Conservation (phyloP, 2,797 vertebrate species). For the Carcharodon carcharias region DNA sequence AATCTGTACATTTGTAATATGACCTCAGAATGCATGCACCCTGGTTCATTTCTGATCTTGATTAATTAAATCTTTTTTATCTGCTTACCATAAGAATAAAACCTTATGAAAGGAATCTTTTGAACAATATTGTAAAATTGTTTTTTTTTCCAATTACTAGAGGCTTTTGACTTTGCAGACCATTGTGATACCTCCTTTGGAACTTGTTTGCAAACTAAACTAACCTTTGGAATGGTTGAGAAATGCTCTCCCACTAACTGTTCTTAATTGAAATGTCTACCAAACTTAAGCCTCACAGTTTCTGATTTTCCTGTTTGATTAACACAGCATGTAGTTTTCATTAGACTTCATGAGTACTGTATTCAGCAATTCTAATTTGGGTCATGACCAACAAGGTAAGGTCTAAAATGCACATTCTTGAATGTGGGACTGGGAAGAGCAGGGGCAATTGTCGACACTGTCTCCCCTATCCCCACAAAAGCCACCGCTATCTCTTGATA, state of each 20-base stretch:
- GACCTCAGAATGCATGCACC: background rate
- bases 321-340: background rate
- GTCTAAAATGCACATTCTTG: too few species aligned
- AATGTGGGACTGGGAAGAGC: too few species aligned
- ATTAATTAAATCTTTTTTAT: background rate
- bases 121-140: background rate
- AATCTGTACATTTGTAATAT: background rate
- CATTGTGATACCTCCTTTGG: too few species aligned
- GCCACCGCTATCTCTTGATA: background rate
- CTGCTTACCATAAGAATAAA: background rate
- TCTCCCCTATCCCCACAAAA: background rate
- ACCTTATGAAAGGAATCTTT: background rate
- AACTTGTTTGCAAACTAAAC: too few species aligned
- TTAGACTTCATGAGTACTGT: background rate
- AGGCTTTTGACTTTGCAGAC: too few species aligned
- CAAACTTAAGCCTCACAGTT: background rate
- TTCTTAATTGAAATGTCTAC: background rate
- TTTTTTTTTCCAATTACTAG: too few species aligned
- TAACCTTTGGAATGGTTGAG: too few species aligned
- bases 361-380: background rate
- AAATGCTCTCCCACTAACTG: too few species aligned
- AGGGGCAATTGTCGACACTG: too few species aligned
- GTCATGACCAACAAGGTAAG: too few species aligned
- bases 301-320: background rate
- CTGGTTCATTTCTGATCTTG: background rate